Base-by-base conservation (phyloP, 2,888 invertebrate genomes). In the Tiphia femorata region DNA sequence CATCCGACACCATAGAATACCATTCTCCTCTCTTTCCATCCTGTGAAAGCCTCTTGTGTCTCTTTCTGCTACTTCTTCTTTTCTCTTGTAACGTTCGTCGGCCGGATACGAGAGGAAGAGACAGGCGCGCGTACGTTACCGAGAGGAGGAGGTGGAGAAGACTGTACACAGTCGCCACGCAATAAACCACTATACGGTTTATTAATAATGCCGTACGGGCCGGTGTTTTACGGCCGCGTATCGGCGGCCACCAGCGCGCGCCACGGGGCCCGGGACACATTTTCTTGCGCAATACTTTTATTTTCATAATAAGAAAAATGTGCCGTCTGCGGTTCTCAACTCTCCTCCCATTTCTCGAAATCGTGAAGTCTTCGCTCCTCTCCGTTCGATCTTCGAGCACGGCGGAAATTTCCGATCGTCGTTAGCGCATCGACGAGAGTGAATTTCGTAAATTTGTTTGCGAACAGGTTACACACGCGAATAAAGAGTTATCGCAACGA, bases 241-340 rank as follows among this genome's bases (percentile, higher is more conserved):
- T 75, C 77, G 70, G 14, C 3, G 29, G 12, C n/a, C 29, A 12
- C 2, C n/a, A 4, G 33, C 68, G 71, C 72, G 68, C 63, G 67
- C 67, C 62, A 65, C 68, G 64, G n/a, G n/a, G 73, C 78, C 76
- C n/a, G n/a, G n/a, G n/a, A n/a, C n/a, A n/a, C n/a, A 73, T 76
- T 78, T 76, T 77, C 77, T 77, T 77, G 67, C 73, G 73, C 76
- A 70, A 77, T 77, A 77, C 75, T 77, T 80, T 78, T 76, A 75
- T 77, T 76, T 73, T 70, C 67, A 59, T 70, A 74, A 77, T 74
- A 78, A 73, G 63, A 61, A 72, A 72, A 69, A 63, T 62, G 51
- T 62, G 55, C 56, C 50, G 50, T 20, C 57, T 52, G 42, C 35
- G 69, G 56, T 65, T 61, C 72, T 68, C 73, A 70, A 49, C 49